Evolutionary conservation across 2,888 invertebrate genomes (phyloP).

Genomic region (Chrysolina americana): DNA sequence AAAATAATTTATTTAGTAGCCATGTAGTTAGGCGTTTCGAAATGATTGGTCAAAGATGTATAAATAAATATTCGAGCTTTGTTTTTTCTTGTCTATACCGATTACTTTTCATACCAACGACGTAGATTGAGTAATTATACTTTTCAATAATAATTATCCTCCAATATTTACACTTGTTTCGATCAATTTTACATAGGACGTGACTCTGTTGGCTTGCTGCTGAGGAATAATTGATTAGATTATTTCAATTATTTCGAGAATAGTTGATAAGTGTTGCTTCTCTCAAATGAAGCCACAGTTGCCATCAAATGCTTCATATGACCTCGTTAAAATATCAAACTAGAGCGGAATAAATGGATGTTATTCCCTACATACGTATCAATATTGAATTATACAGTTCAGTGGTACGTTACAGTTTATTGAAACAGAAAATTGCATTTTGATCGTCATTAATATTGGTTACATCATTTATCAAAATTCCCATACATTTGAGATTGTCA

Average conservation of each 20-base stretch:
- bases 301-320: not conserved
- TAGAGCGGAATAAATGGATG: not conserved
- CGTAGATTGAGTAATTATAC: too few relatives aligned
- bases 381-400: constrained; percentile 18
- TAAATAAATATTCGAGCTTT: too few relatives aligned
- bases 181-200: too few relatives aligned
- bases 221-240: too few relatives aligned
- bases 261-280: not conserved
- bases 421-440: constrained; percentile 16
- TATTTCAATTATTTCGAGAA: not conserved
- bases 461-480: not conserved
- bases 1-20: too few relatives aligned
- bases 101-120: too few relatives aligned
- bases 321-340: constrained; percentile 3
- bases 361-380: not conserved
- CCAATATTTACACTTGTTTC: too few relatives aligned
- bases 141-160: too few relatives aligned
- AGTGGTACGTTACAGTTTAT: constrained; percentile 15
- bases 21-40: too few relatives aligned
- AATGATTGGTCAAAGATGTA: too few relatives aligned
- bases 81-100: too few relatives aligned
- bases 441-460: constrained; percentile 1
- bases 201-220: too few relatives aligned
- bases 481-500: not conserved
- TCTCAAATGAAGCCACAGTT: not conserved